Conservation (phyloP, 2,113 vertebrate species). For the Eurypyga helias region DNA sequence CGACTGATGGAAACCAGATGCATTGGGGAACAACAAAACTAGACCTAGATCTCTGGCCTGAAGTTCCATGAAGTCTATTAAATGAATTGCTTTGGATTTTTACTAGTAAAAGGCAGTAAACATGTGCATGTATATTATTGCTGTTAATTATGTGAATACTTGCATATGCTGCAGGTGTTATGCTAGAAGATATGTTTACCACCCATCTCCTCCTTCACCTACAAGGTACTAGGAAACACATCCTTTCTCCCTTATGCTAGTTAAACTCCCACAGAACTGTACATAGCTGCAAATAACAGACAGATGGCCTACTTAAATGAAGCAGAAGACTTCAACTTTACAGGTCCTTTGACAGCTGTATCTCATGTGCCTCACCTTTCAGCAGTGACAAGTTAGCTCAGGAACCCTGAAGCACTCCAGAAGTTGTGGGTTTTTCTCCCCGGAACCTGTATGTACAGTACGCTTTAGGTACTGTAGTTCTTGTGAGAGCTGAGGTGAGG, state of each 20-base stretch:
- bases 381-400: background rate
- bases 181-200: background rate
- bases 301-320: background rate
- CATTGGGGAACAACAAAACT: background rate
- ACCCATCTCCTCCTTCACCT: background rate
- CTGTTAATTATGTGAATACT: background rate
- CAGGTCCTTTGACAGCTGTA: background rate
- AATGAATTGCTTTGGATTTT: background rate
- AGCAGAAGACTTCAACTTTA: background rate
- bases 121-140: background rate
- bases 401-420: background rate
- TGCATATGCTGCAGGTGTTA: background rate
- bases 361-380: background rate
- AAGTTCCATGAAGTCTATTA: background rate
- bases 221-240: background rate
- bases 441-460: background rate
- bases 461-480: rapidly evolving
- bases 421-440: background rate
- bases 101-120: background rate
- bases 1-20: background rate
- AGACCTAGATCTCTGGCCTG: background rate
- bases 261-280: background rate
- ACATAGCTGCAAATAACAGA: background rate
- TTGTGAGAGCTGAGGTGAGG: background rate
- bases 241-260: background rate